phyloP scores from a whole-genome alignment of 2,797 vertebrate genomes.

The Oceanodroma leucorhoa region DNA sequence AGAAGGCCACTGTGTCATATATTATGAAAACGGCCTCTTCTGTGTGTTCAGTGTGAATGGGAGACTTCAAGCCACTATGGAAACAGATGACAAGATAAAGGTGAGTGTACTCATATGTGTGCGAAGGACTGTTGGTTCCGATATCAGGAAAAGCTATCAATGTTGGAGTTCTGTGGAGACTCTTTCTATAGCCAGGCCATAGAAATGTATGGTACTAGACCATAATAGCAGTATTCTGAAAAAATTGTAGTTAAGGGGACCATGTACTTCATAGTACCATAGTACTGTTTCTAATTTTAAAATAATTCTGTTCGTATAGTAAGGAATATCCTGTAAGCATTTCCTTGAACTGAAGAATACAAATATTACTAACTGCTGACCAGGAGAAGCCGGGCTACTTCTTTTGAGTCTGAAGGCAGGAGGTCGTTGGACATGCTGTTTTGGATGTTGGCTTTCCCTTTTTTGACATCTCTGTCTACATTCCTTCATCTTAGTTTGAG shows the following conservation, averaged over 20 bases:
- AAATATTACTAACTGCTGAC: background rate
- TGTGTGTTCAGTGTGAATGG: constrained; percentile 95
- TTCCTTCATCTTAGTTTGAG: background rate
- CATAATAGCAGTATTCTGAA: background rate
- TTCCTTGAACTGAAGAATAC: background rate
- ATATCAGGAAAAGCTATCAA: background rate
- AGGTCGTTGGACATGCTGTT: background rate
- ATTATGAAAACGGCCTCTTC: constrained; percentile 91
- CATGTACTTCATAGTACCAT: background rate
- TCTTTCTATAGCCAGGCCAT: background rate
- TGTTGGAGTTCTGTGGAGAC: background rate
- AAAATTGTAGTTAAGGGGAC: background rate
- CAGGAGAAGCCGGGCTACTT: background rate
- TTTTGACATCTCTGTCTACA: background rate
- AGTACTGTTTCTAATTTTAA: background rate
- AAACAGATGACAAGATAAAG: constrained; percentile 90
- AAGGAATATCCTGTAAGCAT: background rate
- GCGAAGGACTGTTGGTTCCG: background rate
- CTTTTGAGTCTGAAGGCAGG: background rate
- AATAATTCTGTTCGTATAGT: background rate
- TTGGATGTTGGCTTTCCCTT: background rate
- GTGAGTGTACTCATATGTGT: constrained; percentile 66
- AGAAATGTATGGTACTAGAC: background rate
- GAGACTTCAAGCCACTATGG: constrained; percentile 87
- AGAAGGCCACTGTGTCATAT: constrained; percentile 93